Evolutionary conservation across 30 jellyfish, hydroid and myxozoan genomes (phyloP).

Genomic region (Clytia hemisphaerica): DNA sequence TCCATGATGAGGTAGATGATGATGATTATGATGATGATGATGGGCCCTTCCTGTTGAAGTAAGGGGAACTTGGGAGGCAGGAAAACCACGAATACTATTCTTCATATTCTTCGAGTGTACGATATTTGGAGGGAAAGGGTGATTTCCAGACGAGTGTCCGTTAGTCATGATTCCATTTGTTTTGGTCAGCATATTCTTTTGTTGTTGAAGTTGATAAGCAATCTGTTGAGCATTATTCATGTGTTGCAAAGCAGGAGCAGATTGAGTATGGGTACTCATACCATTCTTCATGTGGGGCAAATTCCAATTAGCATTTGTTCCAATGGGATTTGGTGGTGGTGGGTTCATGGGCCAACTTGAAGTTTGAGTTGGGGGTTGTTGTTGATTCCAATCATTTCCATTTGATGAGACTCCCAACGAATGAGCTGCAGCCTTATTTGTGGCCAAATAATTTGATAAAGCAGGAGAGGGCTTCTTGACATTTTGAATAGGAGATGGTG

Average conservation of each 20-base stretch:
- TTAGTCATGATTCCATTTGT: no score
- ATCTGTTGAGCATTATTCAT: slow-evolving; percentile 18
- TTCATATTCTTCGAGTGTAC: slow-evolving; percentile 28
- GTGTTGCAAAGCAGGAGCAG: slow-evolving; percentile 2
- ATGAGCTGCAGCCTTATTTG: slow-evolving; percentile 94
- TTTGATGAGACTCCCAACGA: slow-evolving; percentile 92
- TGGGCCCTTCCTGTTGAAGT: not conserved
- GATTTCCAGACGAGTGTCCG: no score
- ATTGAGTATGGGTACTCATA: slow-evolving; percentile 55
- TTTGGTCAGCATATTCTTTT: no score
- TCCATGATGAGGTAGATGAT: not conserved
- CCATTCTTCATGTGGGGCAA: slow-evolving; percentile 48
- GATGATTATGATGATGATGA: not conserved
- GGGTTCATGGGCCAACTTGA: slow-evolving; percentile 86
- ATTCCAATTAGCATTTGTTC: slow-evolving; percentile 76
- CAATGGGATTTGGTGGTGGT: slow-evolving; percentile 39
- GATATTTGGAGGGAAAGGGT: no score
- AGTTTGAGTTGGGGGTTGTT: slow-evolving; percentile 41
- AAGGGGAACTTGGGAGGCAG: slow-evolving; percentile 14
- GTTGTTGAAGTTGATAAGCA: slow-evolving; percentile 2
- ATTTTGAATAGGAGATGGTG: slow-evolving; percentile 40
- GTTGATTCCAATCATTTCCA: slow-evolving; percentile 30
- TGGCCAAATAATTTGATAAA: slow-evolving; percentile 75
- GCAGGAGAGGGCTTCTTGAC: slow-evolving; percentile 94
- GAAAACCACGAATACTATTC: slow-evolving; percentile 21